Conservation (phyloP, 2,113 vertebrate species). For the Macquaria australasica region DNA sequence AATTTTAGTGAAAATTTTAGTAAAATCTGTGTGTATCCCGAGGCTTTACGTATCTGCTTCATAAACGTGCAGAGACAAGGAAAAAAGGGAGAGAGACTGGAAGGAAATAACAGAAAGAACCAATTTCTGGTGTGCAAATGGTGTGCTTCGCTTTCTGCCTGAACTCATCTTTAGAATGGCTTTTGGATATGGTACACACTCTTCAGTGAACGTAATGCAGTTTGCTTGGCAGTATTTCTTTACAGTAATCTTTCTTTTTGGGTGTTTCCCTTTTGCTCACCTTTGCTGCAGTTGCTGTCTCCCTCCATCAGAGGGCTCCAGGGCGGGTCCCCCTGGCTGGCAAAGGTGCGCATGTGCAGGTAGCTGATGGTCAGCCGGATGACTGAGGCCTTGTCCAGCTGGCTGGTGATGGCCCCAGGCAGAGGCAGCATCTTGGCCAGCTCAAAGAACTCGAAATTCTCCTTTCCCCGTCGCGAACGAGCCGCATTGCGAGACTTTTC, state of each 20-base stretch:
- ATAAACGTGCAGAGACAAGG: neutral
- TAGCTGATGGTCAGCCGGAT: constrained; percentile 94
- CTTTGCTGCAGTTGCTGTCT: constrained; percentile 85
- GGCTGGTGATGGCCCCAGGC: constrained; percentile 93
- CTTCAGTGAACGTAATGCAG: neutral
- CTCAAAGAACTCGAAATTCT: constrained; percentile 95
- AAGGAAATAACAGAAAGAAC: neutral
- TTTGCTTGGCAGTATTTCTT: neutral
- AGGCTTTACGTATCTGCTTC: neutral
- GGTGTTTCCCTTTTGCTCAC: constrained; percentile 60
- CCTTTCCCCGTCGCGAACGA: constrained; percentile 92
- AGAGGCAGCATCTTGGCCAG: constrained; percentile 92
- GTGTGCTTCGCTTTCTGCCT: neutral
- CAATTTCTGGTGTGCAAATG: neutral
- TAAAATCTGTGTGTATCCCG: no score
- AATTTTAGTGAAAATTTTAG: neutral
- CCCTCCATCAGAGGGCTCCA: constrained; percentile 88
- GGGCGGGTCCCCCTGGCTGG: constrained; percentile 90
- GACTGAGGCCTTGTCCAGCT: constrained; percentile 94
- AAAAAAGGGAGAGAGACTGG: neutral
- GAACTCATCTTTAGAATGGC: neutral
- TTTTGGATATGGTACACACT: neutral
- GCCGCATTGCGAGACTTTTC: constrained; percentile 94
- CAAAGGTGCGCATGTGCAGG: constrained; percentile 92
- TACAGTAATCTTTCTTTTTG: neutral